Base-by-base conservation (phyloP, 2,888 invertebrate genomes). In the Melangyna quadrimaculata region DNA sequence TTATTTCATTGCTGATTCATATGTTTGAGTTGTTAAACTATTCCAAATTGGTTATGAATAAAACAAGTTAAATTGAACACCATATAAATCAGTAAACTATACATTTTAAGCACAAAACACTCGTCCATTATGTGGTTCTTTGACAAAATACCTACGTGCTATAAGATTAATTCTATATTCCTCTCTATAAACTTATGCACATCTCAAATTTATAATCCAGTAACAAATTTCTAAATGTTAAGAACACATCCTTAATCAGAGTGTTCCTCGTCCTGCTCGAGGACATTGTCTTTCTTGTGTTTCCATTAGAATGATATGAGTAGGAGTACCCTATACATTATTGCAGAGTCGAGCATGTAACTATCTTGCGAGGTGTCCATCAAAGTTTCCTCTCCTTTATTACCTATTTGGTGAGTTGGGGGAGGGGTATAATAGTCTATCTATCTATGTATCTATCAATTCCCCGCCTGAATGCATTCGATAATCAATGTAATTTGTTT, bases 401-500 rank as follows among this genome's bases (percentile, higher is more conserved):
- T n/a, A n/a, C n/a, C n/a, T n/a, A n/a, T n/a, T n/a, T n/a, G n/a
- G n/a, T n/a, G n/a, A n/a, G n/a, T n/a, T n/a, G n/a, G 37, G n/a
- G 6, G 14, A 7, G 40, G 7, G 4, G 51, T 55, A 40, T 40
- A 24, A n/a, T 48, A 40, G 12, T 10, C 45, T 10, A 37, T 59
- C 19, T 29, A 17, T 14, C 14, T n/a, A n/a, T n/a, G n/a, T 8
- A 43, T n/a, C n/a, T 32, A 55, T 40, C 40, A 40, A 40, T 40
- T n/a, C 40, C 63, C 32, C 17, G 43, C 43, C n/a, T 17, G 17
- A 3, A 43, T 17, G 17, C 17, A 17, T 43, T n/a, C 17, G 17
- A 43, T 43, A 43, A 43, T 43, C 43, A 43, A 43, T 43, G 43
- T 43, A 43, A 43, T 43, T 43, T 82, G 73, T 82, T 67, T 73